phyloP scores from a whole-genome alignment of 2,888 invertebrate species.

The Latrodectus elegans region DNA sequence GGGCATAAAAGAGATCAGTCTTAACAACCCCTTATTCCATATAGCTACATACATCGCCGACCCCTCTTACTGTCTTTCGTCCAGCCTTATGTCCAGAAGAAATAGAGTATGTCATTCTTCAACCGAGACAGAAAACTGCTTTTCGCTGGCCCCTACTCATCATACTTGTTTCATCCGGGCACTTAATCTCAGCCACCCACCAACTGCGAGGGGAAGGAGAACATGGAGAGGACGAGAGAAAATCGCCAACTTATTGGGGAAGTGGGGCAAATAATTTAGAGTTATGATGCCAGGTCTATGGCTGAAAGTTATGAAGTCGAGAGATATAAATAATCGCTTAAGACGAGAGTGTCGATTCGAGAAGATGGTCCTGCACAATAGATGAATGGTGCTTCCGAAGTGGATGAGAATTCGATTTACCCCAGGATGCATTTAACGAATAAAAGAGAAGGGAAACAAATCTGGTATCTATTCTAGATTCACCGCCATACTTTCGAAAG shows the following conservation, averaged over 20 bases:
- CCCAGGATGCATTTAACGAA: background rate
- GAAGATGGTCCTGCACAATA: constrained; percentile 21
- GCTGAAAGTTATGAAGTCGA: constrained; percentile 60
- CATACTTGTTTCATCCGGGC: constrained; percentile 47
- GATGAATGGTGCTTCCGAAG: constrained; percentile 32
- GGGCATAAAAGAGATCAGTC: background rate
- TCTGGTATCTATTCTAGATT: background rate
- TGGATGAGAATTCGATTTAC: constrained; percentile 32
- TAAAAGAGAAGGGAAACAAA: background rate
- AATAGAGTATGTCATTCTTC: constrained; percentile 58
- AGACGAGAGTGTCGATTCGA: constrained; percentile 59
- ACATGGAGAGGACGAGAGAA: constrained; percentile 9
- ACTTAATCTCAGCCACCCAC: constrained; percentile 49
- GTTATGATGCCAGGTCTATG: constrained; percentile 55
- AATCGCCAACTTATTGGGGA: constrained; percentile 45
- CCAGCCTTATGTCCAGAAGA: constrained; percentile 66
- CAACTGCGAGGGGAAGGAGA: background rate
- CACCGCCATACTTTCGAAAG: background rate
- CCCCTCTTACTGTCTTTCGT: constrained; percentile 25
- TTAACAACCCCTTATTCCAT: background rate
- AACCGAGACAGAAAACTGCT: constrained; percentile 59
- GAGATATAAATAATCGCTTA: constrained; percentile 65
- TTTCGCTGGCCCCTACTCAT: constrained; percentile 23
- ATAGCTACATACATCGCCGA: constrained; percentile 30
- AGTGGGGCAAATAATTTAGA: constrained; percentile 63